A percentile compares a stretch with the other conserved stretches of the same genome.
Evolutionary conservation across 92 coral and sea anemone species (phyloP).

Genomic region (Siderastrea siderea): DNA sequence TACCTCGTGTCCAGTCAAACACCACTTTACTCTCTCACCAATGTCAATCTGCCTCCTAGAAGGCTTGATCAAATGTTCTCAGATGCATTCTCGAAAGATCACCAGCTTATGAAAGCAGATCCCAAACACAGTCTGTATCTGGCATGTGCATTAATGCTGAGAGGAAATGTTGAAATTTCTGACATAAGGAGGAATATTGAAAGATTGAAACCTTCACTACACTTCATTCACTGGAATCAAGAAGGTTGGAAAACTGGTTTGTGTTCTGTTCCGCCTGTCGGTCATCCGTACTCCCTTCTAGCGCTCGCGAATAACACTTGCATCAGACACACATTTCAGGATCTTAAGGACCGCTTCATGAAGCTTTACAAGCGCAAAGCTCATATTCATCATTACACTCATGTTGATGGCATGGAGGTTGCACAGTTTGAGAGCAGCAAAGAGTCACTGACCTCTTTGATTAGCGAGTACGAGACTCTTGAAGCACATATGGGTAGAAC

Average conservation of each 20-base stretch:
- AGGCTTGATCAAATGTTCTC: constrained; percentile 97
- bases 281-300: constrained; percentile 93
- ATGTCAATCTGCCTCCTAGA: constrained; percentile 89
- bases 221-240: constrained; percentile 98
- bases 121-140: constrained; percentile 94
- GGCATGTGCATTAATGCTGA: constrained; percentile 95
- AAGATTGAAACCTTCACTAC: constrained; percentile 89
- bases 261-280: constrained; percentile 96
- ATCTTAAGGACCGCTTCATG: constrained; percentile 85
- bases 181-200: constrained; percentile 96
- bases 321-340: constrained; percentile 87
- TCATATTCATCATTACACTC: constrained; percentile 94
- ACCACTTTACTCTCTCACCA: constrained; percentile 91
- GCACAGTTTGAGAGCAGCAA: constrained; percentile 86
- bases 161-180: constrained; percentile 96
- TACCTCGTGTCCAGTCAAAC: constrained; percentile 97
- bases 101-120: constrained; percentile 95
- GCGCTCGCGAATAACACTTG: constrained; percentile 98
- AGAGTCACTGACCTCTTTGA: constrained; percentile 85
- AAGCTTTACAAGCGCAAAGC: constrained; percentile 96
- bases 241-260: constrained; percentile 99
- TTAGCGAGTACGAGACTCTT: constrained; percentile 81
- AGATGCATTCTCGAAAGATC: constrained; percentile 96
- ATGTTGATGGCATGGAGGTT: constrained; percentile 87
- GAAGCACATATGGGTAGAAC: constrained; percentile 74